Conservation (phyloP, 2,113 vertebrate species). For the Pygoscelis adeliae region DNA sequence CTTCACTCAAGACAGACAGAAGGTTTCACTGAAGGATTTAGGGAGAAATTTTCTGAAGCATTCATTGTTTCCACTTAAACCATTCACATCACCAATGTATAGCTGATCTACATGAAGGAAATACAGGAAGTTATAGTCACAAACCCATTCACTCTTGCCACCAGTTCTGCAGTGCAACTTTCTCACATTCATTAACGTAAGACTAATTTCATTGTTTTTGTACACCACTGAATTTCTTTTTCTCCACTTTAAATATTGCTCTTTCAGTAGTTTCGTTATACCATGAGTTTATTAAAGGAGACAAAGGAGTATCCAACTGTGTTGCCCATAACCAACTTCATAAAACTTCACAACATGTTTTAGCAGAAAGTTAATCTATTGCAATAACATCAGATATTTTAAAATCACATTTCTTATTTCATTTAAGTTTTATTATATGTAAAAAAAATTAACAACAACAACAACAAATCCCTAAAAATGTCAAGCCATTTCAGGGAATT, state of each 20-base stretch:
- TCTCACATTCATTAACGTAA: background rate
- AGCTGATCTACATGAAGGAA: background rate
- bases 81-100: background rate
- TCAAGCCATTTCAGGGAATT: background rate
- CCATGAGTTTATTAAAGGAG: background rate
- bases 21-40: background rate
- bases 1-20: background rate
- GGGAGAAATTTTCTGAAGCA: background rate
- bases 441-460: background rate
- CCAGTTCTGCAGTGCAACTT: background rate
- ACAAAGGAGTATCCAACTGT: background rate
- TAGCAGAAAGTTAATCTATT: background rate
- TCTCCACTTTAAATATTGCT: background rate
- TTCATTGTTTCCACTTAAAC: background rate
- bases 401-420: background rate
- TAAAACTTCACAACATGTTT: background rate
- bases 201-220: background rate
- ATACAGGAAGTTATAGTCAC: background rate
- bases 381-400: background rate
- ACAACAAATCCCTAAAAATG: background rate
- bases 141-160: background rate
- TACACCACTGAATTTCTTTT: background rate
- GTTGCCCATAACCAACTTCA: background rate
- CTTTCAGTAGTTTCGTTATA: background rate
- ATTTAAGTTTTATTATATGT: background rate